A percentile compares a stretch with the other conserved stretches of the same genome.
These are phyloP conservation scores for Maccullochella peelii DNA, from an alignment of 2,113 vertebrate species.

Conservation along the genomic window DNA sequence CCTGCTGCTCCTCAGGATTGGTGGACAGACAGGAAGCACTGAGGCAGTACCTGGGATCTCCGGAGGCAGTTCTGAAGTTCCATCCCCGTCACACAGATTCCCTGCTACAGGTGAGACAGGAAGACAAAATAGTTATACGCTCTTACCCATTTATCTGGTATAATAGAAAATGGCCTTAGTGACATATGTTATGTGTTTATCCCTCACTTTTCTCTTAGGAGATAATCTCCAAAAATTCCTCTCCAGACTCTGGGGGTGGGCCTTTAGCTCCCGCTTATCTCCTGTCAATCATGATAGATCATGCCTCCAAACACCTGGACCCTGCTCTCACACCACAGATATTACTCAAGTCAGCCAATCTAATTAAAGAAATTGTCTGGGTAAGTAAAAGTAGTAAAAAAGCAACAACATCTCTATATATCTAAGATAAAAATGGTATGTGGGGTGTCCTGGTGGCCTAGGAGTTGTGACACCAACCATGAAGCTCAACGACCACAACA, in stretches of 20 bases:
- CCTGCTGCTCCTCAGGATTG: constrained; percentile 79
- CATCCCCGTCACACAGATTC: constrained; percentile 88
- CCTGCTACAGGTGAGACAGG: constrained; percentile 84
- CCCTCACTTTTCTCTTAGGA: constrained; percentile 74
- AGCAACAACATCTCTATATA: background rate
- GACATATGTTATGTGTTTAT: constrained; percentile 12
- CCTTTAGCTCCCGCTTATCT: constrained; percentile 90
- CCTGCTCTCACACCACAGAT: constrained; percentile 89
- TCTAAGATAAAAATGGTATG: background rate
- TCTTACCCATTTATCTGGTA: background rate
- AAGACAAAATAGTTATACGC: background rate
- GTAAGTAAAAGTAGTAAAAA: constrained; percentile 83
- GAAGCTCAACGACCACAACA: background rate
- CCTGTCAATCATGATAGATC: constrained; percentile 91
- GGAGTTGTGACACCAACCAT: background rate
- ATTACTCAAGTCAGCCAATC: constrained; percentile 89
- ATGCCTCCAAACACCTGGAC: constrained; percentile 89
- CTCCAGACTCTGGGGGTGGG: constrained; percentile 82
- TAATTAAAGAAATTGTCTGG: constrained; percentile 93
- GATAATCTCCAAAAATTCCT: constrained; percentile 87
- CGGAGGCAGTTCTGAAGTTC: constrained; percentile 87
- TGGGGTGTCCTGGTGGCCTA: background rate
- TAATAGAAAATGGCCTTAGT: background rate
- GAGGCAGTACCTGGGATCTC: constrained; percentile 88
- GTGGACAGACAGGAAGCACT: constrained; percentile 90